Conservation (phyloP, 1,140 invertebrate genomes). For the Rhyacophila brunnea region DNA sequence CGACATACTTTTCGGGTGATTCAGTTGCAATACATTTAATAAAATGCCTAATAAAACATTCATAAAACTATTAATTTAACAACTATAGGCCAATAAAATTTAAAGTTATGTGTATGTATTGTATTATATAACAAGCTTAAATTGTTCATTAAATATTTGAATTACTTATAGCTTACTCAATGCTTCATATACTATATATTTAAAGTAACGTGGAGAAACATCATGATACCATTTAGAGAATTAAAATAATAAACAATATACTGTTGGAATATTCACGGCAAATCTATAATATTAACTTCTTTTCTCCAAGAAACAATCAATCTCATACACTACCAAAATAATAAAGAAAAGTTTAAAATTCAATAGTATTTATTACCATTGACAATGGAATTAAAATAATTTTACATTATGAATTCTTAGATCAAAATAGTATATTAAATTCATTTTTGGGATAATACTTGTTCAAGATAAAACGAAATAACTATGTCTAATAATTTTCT, state of each 20-base stretch:
- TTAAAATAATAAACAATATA: too few relatives aligned
- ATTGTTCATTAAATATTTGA: conserved; percentile 4
- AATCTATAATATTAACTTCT: too few relatives aligned
- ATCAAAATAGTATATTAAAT: too few relatives aligned
- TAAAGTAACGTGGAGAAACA: too few relatives aligned
- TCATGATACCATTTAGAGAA: too few relatives aligned
- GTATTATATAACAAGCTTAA: conserved; percentile 17
- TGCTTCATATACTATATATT: too few relatives aligned
- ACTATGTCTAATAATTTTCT: too few relatives aligned
- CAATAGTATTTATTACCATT: not conserved
- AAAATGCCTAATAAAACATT: conserved; percentile 16
- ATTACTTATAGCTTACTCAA: not conserved
- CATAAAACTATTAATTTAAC: conserved; percentile 23
- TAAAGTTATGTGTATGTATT: conserved; percentile 5
- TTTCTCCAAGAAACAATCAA: not conserved
- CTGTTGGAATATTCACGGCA: too few relatives aligned
- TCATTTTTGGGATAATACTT: too few relatives aligned
- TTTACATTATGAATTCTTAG: too few relatives aligned
- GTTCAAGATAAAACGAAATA: too few relatives aligned
- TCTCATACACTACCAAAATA: not conserved
- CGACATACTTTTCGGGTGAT: not conserved
- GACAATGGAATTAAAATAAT: not conserved
- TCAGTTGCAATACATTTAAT: not conserved
- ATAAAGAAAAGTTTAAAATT: conserved; percentile 6
- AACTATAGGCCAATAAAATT: conserved; percentile 29